Evolutionary conservation across 1,140 invertebrate genomes (phyloP).

Genomic region (Dreissena rostriformis): DNA sequence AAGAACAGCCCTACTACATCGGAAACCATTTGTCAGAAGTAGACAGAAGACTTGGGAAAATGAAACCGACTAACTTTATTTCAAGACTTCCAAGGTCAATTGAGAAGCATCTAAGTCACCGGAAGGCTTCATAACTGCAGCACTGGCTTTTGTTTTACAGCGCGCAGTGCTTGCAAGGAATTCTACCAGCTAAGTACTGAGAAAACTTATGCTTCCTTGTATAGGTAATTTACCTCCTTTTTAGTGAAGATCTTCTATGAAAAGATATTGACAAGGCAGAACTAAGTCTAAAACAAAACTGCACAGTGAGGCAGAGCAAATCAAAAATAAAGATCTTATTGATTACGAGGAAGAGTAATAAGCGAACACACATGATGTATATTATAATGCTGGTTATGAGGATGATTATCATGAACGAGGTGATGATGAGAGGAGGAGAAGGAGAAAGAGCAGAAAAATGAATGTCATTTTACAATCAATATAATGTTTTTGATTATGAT

Average conservation of each 20-base stretch:
- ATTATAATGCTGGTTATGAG: too few species aligned
- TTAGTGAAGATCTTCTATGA: neutral
- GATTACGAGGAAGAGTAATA: too few species aligned
- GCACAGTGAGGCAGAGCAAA: neutral
- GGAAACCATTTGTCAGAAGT: neutral
- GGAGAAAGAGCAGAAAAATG: too few species aligned
- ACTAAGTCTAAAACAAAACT: neutral
- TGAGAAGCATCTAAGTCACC: conserved; percentile 5
- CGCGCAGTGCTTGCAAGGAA: conserved; percentile 17
- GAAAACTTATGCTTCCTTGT: conserved; percentile 33
- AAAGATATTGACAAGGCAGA: neutral
- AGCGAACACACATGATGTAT: too few species aligned
- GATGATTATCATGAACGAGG: too few species aligned
- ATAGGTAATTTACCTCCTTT: conserved; percentile 8
- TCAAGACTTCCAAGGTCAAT: conserved; percentile 15
- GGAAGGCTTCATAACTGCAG: conserved; percentile 50
- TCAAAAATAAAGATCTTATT: neutral
- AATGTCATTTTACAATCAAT: too few species aligned
- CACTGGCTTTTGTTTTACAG: conserved; percentile 47
- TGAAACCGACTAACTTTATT: conserved; percentile 6
- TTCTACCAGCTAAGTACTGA: conserved; percentile 30
- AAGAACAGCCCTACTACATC: conserved; percentile 27
- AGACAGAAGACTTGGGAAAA: conserved; percentile 27
- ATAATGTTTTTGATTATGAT: too few species aligned
- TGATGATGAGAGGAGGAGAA: too few species aligned